Percentiles rank a stretch among this genome's conserved stretches.
Evolutionary conservation across 2,113 vertebrate genomes (phyloP).

Genomic region (Corydoras maculifer): DNA sequence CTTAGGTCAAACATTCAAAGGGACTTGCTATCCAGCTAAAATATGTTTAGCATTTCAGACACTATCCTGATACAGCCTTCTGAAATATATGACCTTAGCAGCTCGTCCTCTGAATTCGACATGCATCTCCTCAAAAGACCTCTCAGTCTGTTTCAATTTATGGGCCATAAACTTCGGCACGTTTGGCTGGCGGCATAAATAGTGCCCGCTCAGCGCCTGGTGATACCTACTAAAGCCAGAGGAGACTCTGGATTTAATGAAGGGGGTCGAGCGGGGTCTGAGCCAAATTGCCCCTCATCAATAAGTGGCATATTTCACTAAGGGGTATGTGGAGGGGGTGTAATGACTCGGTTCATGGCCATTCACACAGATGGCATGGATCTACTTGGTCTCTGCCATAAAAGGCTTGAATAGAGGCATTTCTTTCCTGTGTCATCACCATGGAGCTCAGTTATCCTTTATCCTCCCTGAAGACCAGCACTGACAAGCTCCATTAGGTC

Average conservation of each 20-base stretch:
- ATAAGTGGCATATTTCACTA: conserved; percentile 54
- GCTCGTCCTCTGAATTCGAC: conserved; percentile 24
- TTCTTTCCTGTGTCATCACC: conserved; percentile 18
- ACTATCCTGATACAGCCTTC: conserved; percentile 1
- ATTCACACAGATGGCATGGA: conserved; percentile 47
- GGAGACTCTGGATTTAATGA: conserved; percentile 6
- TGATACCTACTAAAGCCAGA: neutral
- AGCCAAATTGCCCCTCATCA: conserved; percentile 48
- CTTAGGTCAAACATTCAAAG: neutral
- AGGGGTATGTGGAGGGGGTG: conserved; percentile 44
- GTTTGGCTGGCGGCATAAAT: conserved; percentile 10
- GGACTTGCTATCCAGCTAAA: conserved; percentile 2
- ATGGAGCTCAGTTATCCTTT: neutral
- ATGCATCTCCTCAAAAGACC: conserved; percentile 27
- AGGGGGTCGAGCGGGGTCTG: neutral
- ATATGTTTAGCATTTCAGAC: conserved; percentile 12
- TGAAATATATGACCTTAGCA: conserved; percentile 16
- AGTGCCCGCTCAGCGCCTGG: conserved; percentile 4
- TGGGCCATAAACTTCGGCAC: conserved; percentile 21
- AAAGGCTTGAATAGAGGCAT: conserved; percentile 48
- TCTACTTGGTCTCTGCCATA: conserved; percentile 59
- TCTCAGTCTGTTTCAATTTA: conserved; percentile 13
- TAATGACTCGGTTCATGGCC: conserved; percentile 61
- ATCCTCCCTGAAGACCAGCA: neutral
- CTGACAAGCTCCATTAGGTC: neutral